Conservation (phyloP, 2,888 invertebrate genomes). For the Malthinus seriepunctatus region DNA sequence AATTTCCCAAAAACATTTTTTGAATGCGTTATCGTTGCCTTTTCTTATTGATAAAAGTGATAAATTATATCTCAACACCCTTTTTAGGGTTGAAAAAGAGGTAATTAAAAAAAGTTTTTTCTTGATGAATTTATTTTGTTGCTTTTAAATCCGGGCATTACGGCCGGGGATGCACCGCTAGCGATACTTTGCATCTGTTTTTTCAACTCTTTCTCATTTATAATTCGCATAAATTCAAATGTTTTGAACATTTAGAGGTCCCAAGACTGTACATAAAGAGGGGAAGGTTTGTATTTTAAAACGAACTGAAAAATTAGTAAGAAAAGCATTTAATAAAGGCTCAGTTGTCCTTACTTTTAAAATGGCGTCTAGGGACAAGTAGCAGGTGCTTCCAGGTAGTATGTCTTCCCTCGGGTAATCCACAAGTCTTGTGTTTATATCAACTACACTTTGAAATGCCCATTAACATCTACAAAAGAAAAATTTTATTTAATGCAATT, state of each 20-base stretch:
- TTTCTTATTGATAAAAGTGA: no score
- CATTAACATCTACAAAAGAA: background rate
- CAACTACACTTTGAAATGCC: slow-evolving; percentile 5
- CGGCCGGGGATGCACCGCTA: no score
- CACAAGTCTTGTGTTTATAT: slow-evolving; percentile 15
- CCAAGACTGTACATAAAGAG: slow-evolving; percentile 32
- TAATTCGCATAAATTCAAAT: slow-evolving; percentile 33
- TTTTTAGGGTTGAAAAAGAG: no score
- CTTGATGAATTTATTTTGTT: no score
- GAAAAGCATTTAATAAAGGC: slow-evolving; percentile 28
- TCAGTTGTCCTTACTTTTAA: slow-evolving; percentile 36
- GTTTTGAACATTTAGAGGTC: slow-evolving; percentile 35
- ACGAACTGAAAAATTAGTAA: slow-evolving; percentile 4
- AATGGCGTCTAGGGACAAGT: slow-evolving; percentile 34
- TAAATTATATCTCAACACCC: no score
- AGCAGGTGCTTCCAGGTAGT: slow-evolving; percentile 39
- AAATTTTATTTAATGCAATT: background rate
- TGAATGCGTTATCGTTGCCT: no score
- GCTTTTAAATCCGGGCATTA: no score
- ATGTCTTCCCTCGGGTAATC: slow-evolving; percentile 36
- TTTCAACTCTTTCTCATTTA: no score
- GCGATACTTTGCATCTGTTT: no score
- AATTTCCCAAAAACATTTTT: no score
- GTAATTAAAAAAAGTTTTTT: no score
- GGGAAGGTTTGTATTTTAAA: slow-evolving; percentile 16